A percentile compares a stretch with the other conserved stretches of the same genome.
Conservation (phyloP, 2,797 vertebrate genomes). For the Leuciscus waleckii region DNA sequence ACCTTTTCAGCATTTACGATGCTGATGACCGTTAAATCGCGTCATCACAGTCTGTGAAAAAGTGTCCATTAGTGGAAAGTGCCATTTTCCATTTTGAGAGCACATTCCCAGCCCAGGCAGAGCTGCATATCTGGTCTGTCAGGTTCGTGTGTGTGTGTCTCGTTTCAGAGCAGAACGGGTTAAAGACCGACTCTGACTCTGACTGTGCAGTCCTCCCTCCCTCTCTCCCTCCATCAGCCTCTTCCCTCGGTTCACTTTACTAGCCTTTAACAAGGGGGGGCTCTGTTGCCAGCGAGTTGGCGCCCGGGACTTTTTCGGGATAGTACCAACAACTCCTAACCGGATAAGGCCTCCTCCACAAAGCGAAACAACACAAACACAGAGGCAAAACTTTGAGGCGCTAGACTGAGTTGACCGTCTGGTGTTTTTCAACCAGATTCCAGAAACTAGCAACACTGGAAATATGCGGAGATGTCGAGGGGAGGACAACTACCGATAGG, state of each 20-base stretch:
- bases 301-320: conserved; percentile 33
- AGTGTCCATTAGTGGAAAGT: not conserved
- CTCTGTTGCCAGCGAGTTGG: conserved; percentile 64
- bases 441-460: conserved; percentile 22
- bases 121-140: conserved; percentile 36
- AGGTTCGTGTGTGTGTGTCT: not conserved
- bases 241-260: conserved; percentile 64
- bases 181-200: conserved; percentile 73
- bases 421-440: not conserved
- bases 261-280: conserved; percentile 59
- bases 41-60: too few species aligned
- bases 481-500: conserved; percentile 68
- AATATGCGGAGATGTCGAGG: conserved; percentile 69
- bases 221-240: conserved; percentile 36
- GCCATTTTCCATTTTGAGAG: not conserved
- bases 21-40: too few species aligned
- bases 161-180: conserved; percentile 70
- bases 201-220: conserved; percentile 73
- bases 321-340: not conserved
- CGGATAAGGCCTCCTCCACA: conserved; percentile 10
- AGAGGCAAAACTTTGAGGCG: not conserved
- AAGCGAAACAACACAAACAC: not conserved
- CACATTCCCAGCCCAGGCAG: not conserved
- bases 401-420: not conserved
- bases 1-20: too few species aligned